Evolutionary conservation across 2,113 vertebrate species (phyloP).

Genomic region (Mesoclemmys tuberculata): DNA sequence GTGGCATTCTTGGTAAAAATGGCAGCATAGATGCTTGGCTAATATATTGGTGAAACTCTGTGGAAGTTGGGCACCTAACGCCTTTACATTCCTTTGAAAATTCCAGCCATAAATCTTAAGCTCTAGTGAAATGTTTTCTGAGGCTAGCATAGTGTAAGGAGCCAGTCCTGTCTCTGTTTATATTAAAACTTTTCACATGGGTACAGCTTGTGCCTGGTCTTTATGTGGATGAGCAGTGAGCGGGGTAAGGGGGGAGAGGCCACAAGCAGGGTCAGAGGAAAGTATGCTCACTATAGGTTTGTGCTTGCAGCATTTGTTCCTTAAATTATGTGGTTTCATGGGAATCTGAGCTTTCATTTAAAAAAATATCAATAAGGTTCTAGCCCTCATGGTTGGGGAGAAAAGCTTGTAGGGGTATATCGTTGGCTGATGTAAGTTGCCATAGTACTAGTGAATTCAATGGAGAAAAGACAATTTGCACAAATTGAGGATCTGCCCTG

Average conservation of each 20-base stretch:
- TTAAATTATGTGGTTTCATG: neutral
- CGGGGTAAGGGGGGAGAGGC: neutral
- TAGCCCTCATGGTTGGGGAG: neutral
- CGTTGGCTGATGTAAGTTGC: neutral
- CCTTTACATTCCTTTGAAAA: neutral
- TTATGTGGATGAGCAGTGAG: neutral
- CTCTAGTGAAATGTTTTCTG: neutral
- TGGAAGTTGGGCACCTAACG: neutral
- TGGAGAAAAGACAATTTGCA: neutral
- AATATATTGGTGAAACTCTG: neutral
- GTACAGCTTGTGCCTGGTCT: neutral
- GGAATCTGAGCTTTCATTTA: neutral
- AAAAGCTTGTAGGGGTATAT: neutral
- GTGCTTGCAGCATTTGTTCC: neutral
- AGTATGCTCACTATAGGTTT: neutral
- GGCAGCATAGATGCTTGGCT: neutral
- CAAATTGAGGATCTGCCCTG: neutral
- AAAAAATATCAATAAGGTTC: neutral
- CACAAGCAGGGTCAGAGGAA: neutral
- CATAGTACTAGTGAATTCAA: neutral
- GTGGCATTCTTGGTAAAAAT: neutral
- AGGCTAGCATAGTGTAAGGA: neutral
- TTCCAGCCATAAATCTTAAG: constrained; percentile 1
- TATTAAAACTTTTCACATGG: neutral
- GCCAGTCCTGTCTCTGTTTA: neutral